Evolutionary conservation across 2,888 invertebrate genomes (phyloP).

Genomic region (Pelosia muscerda): DNA sequence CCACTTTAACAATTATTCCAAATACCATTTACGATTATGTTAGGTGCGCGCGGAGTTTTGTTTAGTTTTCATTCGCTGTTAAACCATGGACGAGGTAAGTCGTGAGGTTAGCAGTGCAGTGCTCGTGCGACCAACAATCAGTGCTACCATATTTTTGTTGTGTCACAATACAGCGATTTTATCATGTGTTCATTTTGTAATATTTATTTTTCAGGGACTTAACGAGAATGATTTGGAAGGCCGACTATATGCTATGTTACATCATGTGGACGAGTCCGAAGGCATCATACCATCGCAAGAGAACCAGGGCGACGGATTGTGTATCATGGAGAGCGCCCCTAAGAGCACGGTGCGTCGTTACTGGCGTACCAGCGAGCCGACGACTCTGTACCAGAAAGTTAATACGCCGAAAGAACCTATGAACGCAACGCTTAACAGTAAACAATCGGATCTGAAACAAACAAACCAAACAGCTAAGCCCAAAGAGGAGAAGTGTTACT

Average conservation of each 20-base stretch:
- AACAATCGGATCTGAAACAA: conserved; percentile 37
- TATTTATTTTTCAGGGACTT: conserved; percentile 75
- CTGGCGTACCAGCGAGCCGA: conserved; percentile 72
- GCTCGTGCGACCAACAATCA: conserved; percentile 65
- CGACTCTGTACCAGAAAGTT: conserved; percentile 63
- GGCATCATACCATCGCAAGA: conserved; percentile 59
- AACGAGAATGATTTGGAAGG: conserved; percentile 83
- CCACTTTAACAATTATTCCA: conserved; percentile 71
- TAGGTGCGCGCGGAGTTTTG: conserved; percentile 74
- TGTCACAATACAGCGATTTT: conserved; percentile 63
- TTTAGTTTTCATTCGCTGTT: conserved; percentile 75
- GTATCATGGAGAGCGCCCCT: conserved; percentile 62
- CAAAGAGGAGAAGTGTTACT: conserved; percentile 64
- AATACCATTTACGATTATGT: conserved; percentile 81
- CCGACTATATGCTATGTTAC: conserved; percentile 81
- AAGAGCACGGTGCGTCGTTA: conserved; percentile 75
- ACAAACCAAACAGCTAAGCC: conserved; percentile 58
- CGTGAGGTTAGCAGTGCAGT: conserved; percentile 59
- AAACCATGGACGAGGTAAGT: conserved; percentile 84
- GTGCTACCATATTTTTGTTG: conserved; percentile 74
- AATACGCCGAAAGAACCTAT: conserved; percentile 59
- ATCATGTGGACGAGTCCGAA: conserved; percentile 78
- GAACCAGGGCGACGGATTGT: conserved; percentile 56
- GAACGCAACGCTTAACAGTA: conserved; percentile 39
- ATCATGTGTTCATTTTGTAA: conserved; percentile 64